Conservation (phyloP, 2,113 vertebrate species). For the Vulpes vulpes region DNA sequence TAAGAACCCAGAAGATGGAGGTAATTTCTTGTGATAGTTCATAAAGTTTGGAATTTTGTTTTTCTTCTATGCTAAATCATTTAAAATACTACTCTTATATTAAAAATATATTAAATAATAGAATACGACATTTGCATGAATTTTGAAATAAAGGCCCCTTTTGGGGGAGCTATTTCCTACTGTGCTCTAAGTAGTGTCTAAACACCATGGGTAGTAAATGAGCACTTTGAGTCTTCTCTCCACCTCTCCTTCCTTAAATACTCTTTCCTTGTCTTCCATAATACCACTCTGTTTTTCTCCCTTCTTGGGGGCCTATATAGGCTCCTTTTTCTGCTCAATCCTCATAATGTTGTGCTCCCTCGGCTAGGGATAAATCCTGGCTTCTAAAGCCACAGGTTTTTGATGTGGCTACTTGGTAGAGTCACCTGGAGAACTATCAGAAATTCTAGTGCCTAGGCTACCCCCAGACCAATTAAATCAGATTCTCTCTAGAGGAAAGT, state of each 20-base stretch:
- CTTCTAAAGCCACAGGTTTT: neutral
- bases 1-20: neutral
- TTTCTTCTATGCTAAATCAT: neutral
- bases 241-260: neutral
- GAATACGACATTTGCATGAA: neutral
- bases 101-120: conserved; percentile 24
- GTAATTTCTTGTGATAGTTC: neutral
- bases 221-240: neutral
- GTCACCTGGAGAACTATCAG: neutral
- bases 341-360: neutral
- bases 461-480: neutral
- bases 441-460: neutral
- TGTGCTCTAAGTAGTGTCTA: neutral
- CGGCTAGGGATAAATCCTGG: neutral
- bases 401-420: neutral
- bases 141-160: conserved; percentile 23
- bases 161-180: neutral
- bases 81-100: conserved; percentile 17
- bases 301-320: neutral
- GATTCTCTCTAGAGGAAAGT: neutral
- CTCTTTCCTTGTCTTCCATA: neutral
- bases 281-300: neutral
- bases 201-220: neutral
- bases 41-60: neutral
- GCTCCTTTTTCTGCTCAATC: neutral